Conservation (phyloP, 1,140 invertebrate species). For the Sogatella furcifera region DNA sequence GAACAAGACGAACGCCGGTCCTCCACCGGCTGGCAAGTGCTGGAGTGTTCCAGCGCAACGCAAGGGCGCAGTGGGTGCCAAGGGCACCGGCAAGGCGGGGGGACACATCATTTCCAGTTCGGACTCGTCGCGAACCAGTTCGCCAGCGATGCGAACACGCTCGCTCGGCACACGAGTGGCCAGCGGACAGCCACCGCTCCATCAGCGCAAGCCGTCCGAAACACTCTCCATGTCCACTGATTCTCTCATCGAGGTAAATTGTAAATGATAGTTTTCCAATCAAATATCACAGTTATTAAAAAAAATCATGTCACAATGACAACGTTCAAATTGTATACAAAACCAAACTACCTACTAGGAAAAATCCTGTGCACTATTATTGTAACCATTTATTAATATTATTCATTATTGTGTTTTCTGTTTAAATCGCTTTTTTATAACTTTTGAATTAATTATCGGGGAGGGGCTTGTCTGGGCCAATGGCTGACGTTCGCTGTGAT, state of each 20-base stretch:
- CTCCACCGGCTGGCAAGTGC: constrained; percentile 20
- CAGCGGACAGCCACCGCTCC: background rate
- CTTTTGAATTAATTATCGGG: too few relatives aligned
- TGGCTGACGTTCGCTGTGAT: too few relatives aligned
- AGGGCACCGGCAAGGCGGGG: background rate
- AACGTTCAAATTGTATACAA: too few relatives aligned
- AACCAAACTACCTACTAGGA: too few relatives aligned
- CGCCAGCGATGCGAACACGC: constrained; percentile 46
- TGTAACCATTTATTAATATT: too few relatives aligned
- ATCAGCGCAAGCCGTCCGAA: constrained; percentile 2
- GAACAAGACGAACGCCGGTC: constrained; percentile 21
- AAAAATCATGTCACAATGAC: too few relatives aligned
- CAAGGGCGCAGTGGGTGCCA: background rate
- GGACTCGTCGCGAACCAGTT: constrained; percentile 51
- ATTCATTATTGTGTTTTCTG: too few relatives aligned
- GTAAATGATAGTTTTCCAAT: too few relatives aligned
- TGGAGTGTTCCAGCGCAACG: constrained; percentile 1
- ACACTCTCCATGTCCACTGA: constrained; percentile 16
- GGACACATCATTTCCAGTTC: constrained; percentile 40
- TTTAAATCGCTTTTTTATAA: too few relatives aligned
- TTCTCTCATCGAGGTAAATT: constrained; percentile 6
- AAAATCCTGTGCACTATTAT: too few relatives aligned
- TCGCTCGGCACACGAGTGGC: constrained; percentile 16
- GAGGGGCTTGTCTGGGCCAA: too few relatives aligned
- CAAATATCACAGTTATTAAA: background rate